A percentile compares a stretch with the other conserved stretches of the same genome.
Conservation (phyloP, 2,797 vertebrate genomes). For the Rhabdomys pumilio region DNA sequence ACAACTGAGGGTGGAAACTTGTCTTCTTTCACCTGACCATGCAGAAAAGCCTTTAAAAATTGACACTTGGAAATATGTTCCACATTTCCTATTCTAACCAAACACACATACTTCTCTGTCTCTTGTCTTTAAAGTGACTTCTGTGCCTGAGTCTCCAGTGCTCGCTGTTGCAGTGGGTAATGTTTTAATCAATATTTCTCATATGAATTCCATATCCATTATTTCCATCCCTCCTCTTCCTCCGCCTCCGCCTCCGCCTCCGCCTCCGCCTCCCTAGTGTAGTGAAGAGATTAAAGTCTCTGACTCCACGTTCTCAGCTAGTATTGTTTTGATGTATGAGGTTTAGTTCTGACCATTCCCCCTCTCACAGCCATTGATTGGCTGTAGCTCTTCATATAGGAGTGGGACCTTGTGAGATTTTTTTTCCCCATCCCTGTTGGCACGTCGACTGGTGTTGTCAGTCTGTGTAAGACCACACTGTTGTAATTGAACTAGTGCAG, state of each 20-base stretch:
- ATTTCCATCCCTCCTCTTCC: not conserved
- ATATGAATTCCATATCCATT: not conserved
- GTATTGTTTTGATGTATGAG: not conserved
- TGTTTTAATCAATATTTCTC: not conserved
- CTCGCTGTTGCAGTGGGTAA: not conserved
- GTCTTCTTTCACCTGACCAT: not conserved
- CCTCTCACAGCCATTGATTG: not conserved
- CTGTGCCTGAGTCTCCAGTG: not conserved
- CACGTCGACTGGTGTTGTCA: not conserved
- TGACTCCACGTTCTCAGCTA: too few species aligned
- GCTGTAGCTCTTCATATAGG: too few species aligned
- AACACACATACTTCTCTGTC: conserved; percentile 20
- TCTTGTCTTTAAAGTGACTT: conserved; percentile 20
- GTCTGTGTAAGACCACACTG: not conserved
- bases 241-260: not conserved
- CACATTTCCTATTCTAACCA: conserved; percentile 48
- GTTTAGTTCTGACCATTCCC: not conserved
- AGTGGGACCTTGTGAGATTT: not conserved
- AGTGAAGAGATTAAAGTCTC: not conserved
- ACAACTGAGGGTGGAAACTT: not conserved
- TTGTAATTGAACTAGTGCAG: too few species aligned
- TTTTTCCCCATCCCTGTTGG: not conserved
- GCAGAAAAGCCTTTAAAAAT: conserved; percentile 5
- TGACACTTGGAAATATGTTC: not conserved
- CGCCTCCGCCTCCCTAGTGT: not conserved